Evolutionary conservation across 2,888 invertebrate genomes (phyloP), one percentile per base, ranked within the genome.

Genomic region (Frankliniella fusca): DNA sequence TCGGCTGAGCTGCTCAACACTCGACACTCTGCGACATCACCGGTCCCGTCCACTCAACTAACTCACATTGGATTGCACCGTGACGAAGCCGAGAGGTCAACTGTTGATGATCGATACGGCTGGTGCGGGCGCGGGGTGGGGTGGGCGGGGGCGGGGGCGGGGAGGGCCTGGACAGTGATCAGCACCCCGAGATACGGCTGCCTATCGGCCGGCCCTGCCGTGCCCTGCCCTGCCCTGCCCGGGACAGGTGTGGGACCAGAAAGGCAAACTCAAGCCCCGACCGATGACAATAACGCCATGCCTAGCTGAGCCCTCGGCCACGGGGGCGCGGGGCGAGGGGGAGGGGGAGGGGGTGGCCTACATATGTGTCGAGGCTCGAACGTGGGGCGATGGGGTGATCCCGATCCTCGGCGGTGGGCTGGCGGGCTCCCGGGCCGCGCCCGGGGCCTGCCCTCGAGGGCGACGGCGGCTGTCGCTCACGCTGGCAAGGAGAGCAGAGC

Each of bases 91-190:
- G 12, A 27, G 70, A 76, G 70, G 70, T 76, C 70, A 76, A 76
- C 70, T 76, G 70, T 76, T 76, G 70, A 76, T 76, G 27, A 76
- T 76, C 70, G 70, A 76, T 76, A 76, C 23, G 70, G 23, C 70
- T 61, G 61, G 61, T 15, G 15, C 38, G 38, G 38, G 38, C 15
- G 5, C 7, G 12, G 54, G 18, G 15, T 15, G 54, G 54, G 54
- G 18, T 12, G 54, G 54, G 11, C 54, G 54, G 20, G 15, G 20
- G 18, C 54, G 54, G 38, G 54, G 11, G 15, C 15, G 20, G 15
- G 20, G 18, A 11, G 54, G 38, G 38, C 38, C 38, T 38, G 38
- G 38, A 38, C 38, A 38, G 3, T 38, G 38, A 38, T 38, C 38
- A 38, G 38, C 38, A 38, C 38, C 38, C 38, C 38, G 38, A 38